A percentile compares a stretch with the other conserved stretches of the same genome.
Evolutionary conservation across 2,888 invertebrate species (phyloP).

Genomic region (Meloe dianella): DNA sequence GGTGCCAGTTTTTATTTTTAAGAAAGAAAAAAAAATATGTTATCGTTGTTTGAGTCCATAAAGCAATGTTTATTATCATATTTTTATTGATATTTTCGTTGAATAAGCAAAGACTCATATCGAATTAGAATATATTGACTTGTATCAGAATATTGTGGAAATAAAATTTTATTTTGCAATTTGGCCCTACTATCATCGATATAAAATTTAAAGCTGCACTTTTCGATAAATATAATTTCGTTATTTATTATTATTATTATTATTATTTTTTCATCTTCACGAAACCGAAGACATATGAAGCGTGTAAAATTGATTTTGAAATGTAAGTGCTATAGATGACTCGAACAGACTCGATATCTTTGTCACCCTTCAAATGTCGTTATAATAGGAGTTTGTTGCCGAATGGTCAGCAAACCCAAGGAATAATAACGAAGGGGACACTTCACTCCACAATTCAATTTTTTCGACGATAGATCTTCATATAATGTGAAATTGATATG

Average conservation of each 20-base stretch:
- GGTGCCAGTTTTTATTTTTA: conserved; percentile 16
- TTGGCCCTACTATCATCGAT: conserved; percentile 36
- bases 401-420: conserved; percentile 55
- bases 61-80: conserved; percentile 47
- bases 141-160: conserved; percentile 39
- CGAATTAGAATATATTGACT: conserved; percentile 46
- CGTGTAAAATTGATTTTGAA: conserved; percentile 58
- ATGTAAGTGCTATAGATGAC: conserved; percentile 56
- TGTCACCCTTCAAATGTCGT: conserved; percentile 56
- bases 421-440: conserved; percentile 55
- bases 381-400: conserved; percentile 51
- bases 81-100: conserved; percentile 49
- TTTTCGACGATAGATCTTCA: conserved; percentile 57
- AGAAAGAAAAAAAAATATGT: conserved; percentile 43
- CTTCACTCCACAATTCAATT: conserved; percentile 58
- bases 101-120: conserved; percentile 49
- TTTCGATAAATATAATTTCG: conserved; percentile 36
- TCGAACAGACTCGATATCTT: conserved; percentile 54
- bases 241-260: too few species aligned
- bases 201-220: conserved; percentile 50
- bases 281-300: conserved; percentile 50
- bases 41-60: conserved; percentile 46
- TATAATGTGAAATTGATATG: conserved; percentile 59
- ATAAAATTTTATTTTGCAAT: conserved; percentile 54
- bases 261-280: too few species aligned